phyloP scores from a whole-genome alignment of 1,140 invertebrate genomes.

The Monomorium pharaonis region DNA sequence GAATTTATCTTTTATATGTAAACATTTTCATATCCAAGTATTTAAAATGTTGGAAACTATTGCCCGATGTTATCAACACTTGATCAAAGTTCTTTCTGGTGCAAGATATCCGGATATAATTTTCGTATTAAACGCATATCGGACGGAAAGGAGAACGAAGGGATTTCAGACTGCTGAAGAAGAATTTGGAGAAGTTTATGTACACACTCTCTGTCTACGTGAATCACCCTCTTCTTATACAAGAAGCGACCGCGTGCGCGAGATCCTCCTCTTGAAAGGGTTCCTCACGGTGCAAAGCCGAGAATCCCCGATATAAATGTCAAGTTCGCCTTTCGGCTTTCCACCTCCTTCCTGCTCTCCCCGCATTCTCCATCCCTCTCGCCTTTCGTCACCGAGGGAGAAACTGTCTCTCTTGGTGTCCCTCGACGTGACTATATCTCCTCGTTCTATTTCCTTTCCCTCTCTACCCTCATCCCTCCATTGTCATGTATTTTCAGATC shows the following conservation, averaged over 20 bases:
- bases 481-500: constrained; percentile 54
- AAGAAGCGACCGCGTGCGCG: constrained; percentile 36
- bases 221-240: constrained; percentile 24
- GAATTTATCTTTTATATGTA: not conserved
- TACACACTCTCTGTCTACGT: constrained; percentile 51
- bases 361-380: constrained; percentile 21
- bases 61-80: not conserved
- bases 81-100: constrained; percentile 43
- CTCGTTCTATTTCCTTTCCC: constrained; percentile 61
- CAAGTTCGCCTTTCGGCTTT: constrained; percentile 83
- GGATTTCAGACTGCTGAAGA: not conserved
- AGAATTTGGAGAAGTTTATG: constrained; percentile 70
- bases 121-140: constrained; percentile 11
- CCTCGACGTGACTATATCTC: constrained; percentile 69
- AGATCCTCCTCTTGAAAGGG: constrained; percentile 71
- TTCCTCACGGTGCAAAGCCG: constrained; percentile 82
- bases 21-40: not conserved
- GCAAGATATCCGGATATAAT: constrained; percentile 46
- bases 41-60: not conserved
- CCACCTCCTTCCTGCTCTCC: constrained; percentile 51
- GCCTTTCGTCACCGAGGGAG: constrained; percentile 73
- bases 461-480: constrained; percentile 29
- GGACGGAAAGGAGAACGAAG: constrained; percentile 5
- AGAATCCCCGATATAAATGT: constrained; percentile 85
- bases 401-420: constrained; percentile 69